Evolutionary conservation across 1,140 invertebrate genomes (phyloP).

Genomic region (Leptinotarsa defecta): DNA sequence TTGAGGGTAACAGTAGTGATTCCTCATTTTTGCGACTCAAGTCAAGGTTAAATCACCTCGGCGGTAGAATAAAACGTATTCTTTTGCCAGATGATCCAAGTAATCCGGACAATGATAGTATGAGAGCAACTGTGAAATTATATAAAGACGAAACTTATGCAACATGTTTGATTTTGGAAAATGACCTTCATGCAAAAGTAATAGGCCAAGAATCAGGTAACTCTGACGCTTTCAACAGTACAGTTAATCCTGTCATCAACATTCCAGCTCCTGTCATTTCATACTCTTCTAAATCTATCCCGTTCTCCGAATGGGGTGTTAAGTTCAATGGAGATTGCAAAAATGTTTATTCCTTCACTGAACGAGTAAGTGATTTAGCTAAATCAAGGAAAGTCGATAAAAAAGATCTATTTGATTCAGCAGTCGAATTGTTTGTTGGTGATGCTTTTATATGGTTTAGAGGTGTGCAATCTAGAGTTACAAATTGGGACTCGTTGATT

Average conservation of each 20-base stretch:
- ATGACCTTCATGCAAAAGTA: background rate
- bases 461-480: background rate
- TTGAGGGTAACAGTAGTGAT: background rate
- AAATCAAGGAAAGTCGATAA: background rate
- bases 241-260: background rate
- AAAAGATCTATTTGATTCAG: background rate
- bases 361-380: constrained; percentile 4
- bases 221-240: background rate
- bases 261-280: background rate
- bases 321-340: constrained; percentile 13
- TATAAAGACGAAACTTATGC: background rate
- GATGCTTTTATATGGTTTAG: constrained; percentile 9
- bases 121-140: background rate
- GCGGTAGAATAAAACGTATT: background rate
- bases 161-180: background rate
- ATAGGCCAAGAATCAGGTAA: background rate
- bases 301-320: background rate
- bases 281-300: background rate
- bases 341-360: background rate
- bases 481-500: background rate
- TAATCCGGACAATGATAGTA: background rate
- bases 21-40: background rate
- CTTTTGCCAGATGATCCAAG: background rate
- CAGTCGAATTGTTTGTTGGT: constrained; percentile 4
- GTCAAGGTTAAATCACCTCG: background rate